These are phyloP conservation scores for Muscicapa adusta DNA, from an alignment of 2,113 vertebrate genomes.

Conservation along the genomic window DNA sequence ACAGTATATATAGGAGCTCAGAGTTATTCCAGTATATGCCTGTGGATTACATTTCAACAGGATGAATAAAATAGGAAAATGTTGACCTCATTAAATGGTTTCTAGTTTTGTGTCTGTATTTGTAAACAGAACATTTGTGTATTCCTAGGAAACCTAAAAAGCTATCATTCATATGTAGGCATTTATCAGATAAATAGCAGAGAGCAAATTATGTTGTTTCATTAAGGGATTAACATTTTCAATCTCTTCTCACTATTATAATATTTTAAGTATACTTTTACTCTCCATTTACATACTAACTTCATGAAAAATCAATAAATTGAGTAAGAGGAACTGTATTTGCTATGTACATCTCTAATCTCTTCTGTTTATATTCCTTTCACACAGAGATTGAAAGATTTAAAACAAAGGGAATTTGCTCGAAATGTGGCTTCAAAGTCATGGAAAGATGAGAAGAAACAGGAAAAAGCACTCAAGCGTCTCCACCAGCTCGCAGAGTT, in stretches of 20 bases:
- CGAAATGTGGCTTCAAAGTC: constrained; percentile 97
- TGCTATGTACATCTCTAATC: not conserved
- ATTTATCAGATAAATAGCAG: not conserved
- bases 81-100: not conserved
- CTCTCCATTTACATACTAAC: not conserved
- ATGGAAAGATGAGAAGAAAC: constrained; percentile 98
- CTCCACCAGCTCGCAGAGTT: constrained; percentile 92
- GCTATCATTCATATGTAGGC: not conserved
- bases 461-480: constrained; percentile 92
- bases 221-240: not conserved
- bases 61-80: not conserved
- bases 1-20: not conserved
- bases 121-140: not conserved
- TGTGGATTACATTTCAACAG: not conserved
- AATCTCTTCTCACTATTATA: not conserved
- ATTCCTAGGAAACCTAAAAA: not conserved
- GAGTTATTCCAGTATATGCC: not conserved
- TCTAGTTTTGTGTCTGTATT: not conserved
- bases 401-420: constrained; percentile 97
- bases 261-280: not conserved
- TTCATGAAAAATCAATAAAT: not conserved
- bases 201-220: not conserved
- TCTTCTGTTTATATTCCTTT: constrained; percentile 16
- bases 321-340: not conserved
- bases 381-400: constrained; percentile 91